Evolutionary conservation across 2,797 vertebrate genomes (phyloP).

Genomic region (Leucoraja ocellata): DNA sequence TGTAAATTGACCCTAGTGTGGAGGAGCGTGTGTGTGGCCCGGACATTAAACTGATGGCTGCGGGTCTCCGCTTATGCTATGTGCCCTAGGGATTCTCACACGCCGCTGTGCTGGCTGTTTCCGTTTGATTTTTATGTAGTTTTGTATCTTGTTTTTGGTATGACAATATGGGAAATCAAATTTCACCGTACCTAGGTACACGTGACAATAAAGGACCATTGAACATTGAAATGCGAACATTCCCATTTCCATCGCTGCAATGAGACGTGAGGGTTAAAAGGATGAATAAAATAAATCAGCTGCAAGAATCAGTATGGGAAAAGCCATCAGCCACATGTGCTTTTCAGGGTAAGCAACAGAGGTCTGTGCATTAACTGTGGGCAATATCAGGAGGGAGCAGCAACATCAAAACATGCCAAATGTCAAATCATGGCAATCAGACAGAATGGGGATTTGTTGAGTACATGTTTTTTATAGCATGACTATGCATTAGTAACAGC

Average conservation of each 20-base stretch:
- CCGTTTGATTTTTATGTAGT: too few relatives aligned
- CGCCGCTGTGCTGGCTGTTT: too few relatives aligned
- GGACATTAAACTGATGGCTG: too few relatives aligned
- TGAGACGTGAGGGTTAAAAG: not conserved
- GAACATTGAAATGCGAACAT: not conserved
- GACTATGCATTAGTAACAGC: slow-evolving; percentile 41
- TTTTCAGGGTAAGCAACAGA: not conserved
- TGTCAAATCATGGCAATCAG: slow-evolving; percentile 44
- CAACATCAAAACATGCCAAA: slow-evolving; percentile 45
- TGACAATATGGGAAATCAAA: too few relatives aligned
- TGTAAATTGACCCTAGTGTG: too few relatives aligned
- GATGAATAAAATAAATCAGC: not conserved
- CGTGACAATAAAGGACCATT: not conserved
- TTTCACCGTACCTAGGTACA: too few relatives aligned
- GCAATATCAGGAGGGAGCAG: slow-evolving; percentile 39
- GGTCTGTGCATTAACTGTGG: not conserved
- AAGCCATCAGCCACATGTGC: not conserved
- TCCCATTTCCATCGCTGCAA: not conserved
- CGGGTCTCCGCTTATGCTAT: too few relatives aligned
- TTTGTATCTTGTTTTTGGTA: too few relatives aligned
- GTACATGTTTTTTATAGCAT: slow-evolving; percentile 44
- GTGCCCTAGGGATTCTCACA: too few relatives aligned
- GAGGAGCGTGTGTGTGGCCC: too few relatives aligned
- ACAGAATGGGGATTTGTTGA: slow-evolving; percentile 43
- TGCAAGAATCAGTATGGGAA: not conserved